Evolutionary conservation across 2,113 vertebrate genomes (phyloP).

Genomic region (Puffinus mauretanicus): DNA sequence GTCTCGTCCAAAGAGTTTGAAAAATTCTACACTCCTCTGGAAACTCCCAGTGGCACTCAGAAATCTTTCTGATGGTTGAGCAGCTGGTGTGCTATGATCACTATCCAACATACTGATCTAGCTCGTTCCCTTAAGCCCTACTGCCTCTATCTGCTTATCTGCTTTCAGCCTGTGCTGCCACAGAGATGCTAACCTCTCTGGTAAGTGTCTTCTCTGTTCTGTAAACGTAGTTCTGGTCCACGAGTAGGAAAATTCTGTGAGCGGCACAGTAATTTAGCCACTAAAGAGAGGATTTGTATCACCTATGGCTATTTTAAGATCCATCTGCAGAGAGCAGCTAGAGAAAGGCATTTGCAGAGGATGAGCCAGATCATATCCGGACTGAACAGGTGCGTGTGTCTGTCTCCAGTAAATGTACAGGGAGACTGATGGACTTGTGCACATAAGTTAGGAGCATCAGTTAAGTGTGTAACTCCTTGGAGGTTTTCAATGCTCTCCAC

Average conservation of each 20-base stretch:
- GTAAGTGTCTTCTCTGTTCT: neutral
- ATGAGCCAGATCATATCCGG: neutral
- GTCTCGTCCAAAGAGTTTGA: neutral
- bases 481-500: neutral
- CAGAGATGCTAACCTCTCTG: neutral
- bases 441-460: accelerated
- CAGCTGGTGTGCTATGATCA: neutral
- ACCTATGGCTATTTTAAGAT: neutral
- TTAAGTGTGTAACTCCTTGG: neutral
- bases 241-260: neutral
- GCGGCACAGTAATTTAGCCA: neutral
- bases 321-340: neutral
- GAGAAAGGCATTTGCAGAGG: neutral
- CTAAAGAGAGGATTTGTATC: neutral
- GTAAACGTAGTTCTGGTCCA: neutral
- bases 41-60: neutral
- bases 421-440: neutral
- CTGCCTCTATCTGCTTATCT: neutral
- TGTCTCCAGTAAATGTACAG: neutral
- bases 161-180: neutral
- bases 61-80: neutral
- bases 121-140: accelerated
- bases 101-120: neutral
- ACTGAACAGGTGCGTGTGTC: neutral
- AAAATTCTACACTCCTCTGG: neutral